Conservation (phyloP, 2,888 invertebrate species). For the Ditylenchus weischeri region DNA sequence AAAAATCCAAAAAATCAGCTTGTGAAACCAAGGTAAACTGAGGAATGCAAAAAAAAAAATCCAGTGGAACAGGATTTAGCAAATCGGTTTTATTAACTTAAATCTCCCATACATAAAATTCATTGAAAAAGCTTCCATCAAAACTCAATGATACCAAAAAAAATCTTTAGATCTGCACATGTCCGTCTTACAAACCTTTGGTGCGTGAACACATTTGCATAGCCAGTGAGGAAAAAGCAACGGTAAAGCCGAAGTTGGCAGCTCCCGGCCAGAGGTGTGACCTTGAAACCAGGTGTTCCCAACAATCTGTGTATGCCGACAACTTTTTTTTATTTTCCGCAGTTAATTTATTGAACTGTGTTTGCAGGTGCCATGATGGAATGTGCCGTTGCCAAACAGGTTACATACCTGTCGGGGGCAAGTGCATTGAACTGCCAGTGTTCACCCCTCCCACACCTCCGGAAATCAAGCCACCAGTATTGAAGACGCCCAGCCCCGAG, state of each 20-base stretch:
- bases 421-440: constrained; percentile 30
- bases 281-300: constrained; percentile 31
- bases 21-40: too few relatives aligned
- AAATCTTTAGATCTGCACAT: constrained; percentile 46
- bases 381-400: constrained; percentile 34
- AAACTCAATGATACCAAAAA: not conserved
- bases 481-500: constrained; percentile 21
- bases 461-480: constrained; percentile 19
- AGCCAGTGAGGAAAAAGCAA: constrained; percentile 36
- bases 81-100: too few relatives aligned
- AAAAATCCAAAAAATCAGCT: too few relatives aligned
- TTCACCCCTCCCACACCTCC: not conserved
- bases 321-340: not conserved
- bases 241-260: constrained; percentile 20
- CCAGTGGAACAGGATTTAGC: too few relatives aligned
- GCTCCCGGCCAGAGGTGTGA: constrained; percentile 34
- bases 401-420: constrained; percentile 24
- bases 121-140: not conserved
- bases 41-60: too few relatives aligned
- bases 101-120: too few relatives aligned
- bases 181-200: constrained; percentile 46
- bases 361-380: constrained; percentile 37
- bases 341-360: not conserved
- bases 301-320: constrained; percentile 26
- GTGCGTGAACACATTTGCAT: constrained; percentile 46